Base-by-base conservation (phyloP, 2,888 invertebrate genomes). In the Drosophila maculinotata region DNA sequence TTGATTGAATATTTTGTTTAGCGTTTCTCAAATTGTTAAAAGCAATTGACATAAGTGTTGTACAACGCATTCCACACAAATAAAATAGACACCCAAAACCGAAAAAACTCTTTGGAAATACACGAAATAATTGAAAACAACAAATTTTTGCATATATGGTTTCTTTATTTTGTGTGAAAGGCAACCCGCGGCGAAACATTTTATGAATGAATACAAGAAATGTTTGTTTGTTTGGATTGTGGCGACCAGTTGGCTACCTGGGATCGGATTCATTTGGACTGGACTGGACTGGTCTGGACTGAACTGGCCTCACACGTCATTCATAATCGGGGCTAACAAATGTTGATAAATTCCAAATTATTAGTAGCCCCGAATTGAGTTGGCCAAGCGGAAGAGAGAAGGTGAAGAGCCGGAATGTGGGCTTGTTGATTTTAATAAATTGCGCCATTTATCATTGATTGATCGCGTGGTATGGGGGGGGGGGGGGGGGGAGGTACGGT, bases 321-420 rank as follows among this genome's bases (percentile, higher is more conserved):
- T 88, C 88, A 83, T 88, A 88, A 86, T 74, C 84, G 76, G 63
- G 56, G 78, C 85, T 79, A 88, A 79, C 79, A 83, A 85, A 87
- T 76, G 77, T 79, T 87, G 87, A 89, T 89, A 88, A 89, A 89
- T 88, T 78, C 68, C 72, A 81, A 79, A 76, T 69, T 77, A 81
- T 89, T 87, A 79, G 87, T 87, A 79, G 84, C 76, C 52, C 67
- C 65, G 69, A 69, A 67, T 70, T 80, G 60, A 57, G 51, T 52
- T 58, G 53, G 58, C 9, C 28, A 47, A 57, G 31, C 1, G 15
- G n/a, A 12, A n/a, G 7, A 20, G 35, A n/a, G 8, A 39, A 15
- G 45, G 42, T 14, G 47, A 30, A 17, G 14, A 33, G 44, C 36
- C 9, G 62, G 59, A 64, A 68, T 76, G 58, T 76, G 58, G 51